Percentiles rank a stretch among this genome's conserved stretches.
These are phyloP conservation scores for Atopsyche davidsoni DNA, from an alignment of 1,140 invertebrate genomes.

Conservation along the genomic window DNA sequence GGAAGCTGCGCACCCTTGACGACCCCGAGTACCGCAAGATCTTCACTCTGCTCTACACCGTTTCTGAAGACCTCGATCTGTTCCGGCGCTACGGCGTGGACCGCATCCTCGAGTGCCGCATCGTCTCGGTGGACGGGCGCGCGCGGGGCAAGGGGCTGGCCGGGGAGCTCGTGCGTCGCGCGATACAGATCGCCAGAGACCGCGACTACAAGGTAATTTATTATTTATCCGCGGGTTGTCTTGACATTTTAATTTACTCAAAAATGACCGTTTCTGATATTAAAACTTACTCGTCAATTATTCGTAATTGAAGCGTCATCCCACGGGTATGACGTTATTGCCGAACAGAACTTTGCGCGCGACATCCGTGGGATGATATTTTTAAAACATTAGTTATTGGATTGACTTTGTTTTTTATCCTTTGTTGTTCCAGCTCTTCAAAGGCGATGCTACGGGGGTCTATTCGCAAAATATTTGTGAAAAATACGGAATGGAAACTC, in stretches of 20 bases:
- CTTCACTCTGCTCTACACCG: conserved; percentile 57
- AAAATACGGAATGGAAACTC: conserved; percentile 57
- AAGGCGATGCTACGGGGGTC: conserved; percentile 70
- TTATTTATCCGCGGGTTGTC: too few species aligned
- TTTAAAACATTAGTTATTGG: too few species aligned
- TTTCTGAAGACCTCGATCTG: conserved; percentile 56
- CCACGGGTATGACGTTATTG: too few species aligned
- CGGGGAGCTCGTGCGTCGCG: conserved; percentile 59
- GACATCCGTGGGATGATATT: too few species aligned
- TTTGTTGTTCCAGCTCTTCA: conserved; percentile 56
- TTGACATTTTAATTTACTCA: too few species aligned
- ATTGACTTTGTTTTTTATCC: neutral
- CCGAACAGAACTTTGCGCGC: too few species aligned
- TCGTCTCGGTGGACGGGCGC: conserved; percentile 65
- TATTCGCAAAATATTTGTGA: conserved; percentile 69
- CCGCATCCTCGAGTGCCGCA: conserved; percentile 71
- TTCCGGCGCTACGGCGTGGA: conserved; percentile 61
- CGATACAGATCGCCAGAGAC: conserved; percentile 58
- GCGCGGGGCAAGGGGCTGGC: conserved; percentile 66
- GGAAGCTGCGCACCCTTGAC: conserved; percentile 49
- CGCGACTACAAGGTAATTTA: conserved; percentile 63
- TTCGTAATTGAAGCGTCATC: too few species aligned
- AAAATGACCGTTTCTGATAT: too few species aligned
- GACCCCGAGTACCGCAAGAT: conserved; percentile 62
- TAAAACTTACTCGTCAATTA: too few species aligned